phyloP scores from a whole-genome alignment of 2,888 invertebrate species.

The Allophyes oxyacanthae region DNA sequence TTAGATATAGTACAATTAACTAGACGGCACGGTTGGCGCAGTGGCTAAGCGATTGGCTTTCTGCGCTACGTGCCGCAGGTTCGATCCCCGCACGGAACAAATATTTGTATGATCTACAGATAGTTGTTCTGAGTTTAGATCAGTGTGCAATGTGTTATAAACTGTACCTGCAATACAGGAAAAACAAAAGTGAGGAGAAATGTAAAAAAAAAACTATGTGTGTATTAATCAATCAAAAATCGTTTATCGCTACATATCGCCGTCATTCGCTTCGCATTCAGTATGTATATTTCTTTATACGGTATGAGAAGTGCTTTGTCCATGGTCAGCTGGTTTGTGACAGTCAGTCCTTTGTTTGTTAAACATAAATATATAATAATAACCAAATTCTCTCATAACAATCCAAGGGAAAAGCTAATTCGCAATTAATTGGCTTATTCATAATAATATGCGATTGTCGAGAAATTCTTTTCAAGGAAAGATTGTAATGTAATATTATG shows the following conservation, averaged over 20 bases:
- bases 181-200: too few relatives aligned
- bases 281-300: background rate
- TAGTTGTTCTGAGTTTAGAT: too few relatives aligned
- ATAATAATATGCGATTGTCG: background rate
- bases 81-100: too few relatives aligned
- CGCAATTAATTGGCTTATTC: background rate
- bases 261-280: conserved; percentile 4
- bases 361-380: background rate
- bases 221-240: too few relatives aligned
- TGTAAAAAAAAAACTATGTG: too few relatives aligned
- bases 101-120: too few relatives aligned
- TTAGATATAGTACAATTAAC: too few relatives aligned
- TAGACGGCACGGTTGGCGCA: too few relatives aligned
- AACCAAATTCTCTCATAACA: conserved; percentile 11
- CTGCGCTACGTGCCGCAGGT: too few relatives aligned
- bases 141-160: too few relatives aligned
- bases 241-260: conserved; percentile 8
- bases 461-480: conserved; percentile 2
- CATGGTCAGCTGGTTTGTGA: conserved; percentile 26
- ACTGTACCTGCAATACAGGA: too few relatives aligned
- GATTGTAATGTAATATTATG: background rate
- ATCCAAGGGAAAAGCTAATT: conserved; percentile 6
- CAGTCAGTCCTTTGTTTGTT: conserved; percentile 33
- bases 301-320: conserved; percentile 25
- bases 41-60: too few relatives aligned